Evolutionary conservation across 2,113 vertebrate species (phyloP).

Genomic region (Rafetus swinhoei): DNA sequence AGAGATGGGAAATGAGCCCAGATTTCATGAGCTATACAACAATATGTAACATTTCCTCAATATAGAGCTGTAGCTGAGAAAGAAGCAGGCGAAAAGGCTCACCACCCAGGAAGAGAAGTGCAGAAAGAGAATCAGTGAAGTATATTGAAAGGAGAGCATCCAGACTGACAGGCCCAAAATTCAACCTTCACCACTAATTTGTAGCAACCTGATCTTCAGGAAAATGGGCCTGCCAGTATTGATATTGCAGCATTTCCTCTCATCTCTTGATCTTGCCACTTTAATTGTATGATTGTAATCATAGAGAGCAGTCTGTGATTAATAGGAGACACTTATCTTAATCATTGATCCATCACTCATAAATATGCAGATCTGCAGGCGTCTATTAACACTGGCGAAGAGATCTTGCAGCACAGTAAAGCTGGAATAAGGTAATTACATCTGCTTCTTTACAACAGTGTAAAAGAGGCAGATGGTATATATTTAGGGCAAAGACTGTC

Average conservation of each 20-base stretch:
- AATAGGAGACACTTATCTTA: background rate
- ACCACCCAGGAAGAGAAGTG: background rate
- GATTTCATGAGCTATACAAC: background rate
- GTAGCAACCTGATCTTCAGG: background rate
- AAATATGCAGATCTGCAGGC: background rate
- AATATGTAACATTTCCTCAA: background rate
- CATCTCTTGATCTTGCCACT: background rate
- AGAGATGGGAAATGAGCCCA: background rate
- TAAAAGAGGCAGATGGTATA: conserved; percentile 4
- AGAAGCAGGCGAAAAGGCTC: background rate
- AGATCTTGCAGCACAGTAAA: background rate
- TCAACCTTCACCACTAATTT: background rate
- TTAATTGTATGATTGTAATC: background rate
- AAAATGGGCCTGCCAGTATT: background rate
- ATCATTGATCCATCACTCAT: background rate
- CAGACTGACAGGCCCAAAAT: background rate
- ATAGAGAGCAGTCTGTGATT: background rate
- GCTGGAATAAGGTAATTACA: background rate
- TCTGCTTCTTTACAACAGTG: background rate
- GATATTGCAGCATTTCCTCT: background rate
- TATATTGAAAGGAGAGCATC: background rate
- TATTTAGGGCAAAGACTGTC: background rate
- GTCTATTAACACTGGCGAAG: background rate
- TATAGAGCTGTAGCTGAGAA: background rate
- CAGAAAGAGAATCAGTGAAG: background rate